These are phyloP conservation scores for Cosmorhoe ocellata DNA, from an alignment of 2,888 invertebrate genomes.

Conservation along the genomic window DNA sequence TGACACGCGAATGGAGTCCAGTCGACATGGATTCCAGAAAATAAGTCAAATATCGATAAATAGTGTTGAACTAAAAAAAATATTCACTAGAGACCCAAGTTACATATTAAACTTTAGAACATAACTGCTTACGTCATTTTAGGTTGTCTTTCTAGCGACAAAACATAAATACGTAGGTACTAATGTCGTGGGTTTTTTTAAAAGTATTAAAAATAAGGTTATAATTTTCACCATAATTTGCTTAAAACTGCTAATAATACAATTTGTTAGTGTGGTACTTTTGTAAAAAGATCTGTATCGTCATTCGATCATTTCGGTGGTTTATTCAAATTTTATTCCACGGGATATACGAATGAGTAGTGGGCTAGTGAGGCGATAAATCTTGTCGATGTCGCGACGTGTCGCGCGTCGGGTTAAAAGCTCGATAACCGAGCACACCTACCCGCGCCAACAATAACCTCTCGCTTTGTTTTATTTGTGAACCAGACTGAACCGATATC, in stretches of 20 bases:
- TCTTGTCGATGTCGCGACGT: slow-evolving; percentile 76
- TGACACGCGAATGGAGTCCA: slow-evolving; percentile 19
- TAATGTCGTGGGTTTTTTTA: no score
- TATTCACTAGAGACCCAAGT: no score
- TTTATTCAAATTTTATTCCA: slow-evolving; percentile 72
- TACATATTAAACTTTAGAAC: no score
- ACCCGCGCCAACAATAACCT: slow-evolving; percentile 79
- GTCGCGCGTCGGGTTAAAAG: slow-evolving; percentile 81
- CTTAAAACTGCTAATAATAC: neutral
- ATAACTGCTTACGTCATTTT: no score
- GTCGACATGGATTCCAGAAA: slow-evolving; percentile 26
- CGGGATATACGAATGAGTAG: slow-evolving; percentile 78
- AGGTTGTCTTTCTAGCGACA: no score
- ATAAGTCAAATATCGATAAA: slow-evolving; percentile 4
- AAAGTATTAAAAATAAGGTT: no score
- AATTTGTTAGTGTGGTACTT: slow-evolving; percentile 16
- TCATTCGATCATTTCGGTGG: slow-evolving; percentile 67
- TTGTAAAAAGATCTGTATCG: slow-evolving; percentile 32
- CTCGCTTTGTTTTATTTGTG: slow-evolving; percentile 77
- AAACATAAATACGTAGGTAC: no score
- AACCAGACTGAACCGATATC: slow-evolving; percentile 71
- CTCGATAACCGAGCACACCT: slow-evolving; percentile 81
- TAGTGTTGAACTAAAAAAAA: no score
- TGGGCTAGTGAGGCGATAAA: slow-evolving; percentile 79
- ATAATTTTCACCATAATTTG: no score